Evolutionary conservation across 2,888 invertebrate species (phyloP), one percentile per base, ranked within the genome.

Genomic region (Orthosia gothica): DNA sequence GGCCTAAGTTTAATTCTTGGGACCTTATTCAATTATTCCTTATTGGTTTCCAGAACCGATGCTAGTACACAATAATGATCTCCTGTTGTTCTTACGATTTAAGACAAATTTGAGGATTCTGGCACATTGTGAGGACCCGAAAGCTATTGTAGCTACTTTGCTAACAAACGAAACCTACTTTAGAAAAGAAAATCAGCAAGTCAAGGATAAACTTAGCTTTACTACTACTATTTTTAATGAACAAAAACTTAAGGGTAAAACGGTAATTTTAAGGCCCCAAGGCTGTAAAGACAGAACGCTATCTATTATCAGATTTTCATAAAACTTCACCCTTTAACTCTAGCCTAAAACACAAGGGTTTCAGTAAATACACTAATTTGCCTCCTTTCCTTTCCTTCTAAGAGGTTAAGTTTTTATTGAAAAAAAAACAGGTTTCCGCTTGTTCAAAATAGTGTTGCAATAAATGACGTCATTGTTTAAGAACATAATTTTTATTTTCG

Each of bases 391-490:
- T 50, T n/a, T 3, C 26, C 26, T 26, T 26, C n/a, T n/a, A 45
- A 3, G 16, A 9, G 7, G 9, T 11, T 2, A 15, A 2, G 5
- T 40, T 45, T 67, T 32, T n/a, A 26, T 12, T 65, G 32, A 23
- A 32, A 16, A 20, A 13, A 9, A 12, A 16, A 68, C 77, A 40
- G 23, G 50, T 49, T 12, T 23, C 15, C 20, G 0, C 49, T 32
- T 50, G 49, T 70, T 15, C 5, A 55, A 26, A 58, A 62, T 26
- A 49, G 2, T 64, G 49, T 65, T 79, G 80, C 73, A 73, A 79
- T 61, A n/a, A 15, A 65, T 79, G 79, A 61, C 59, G 79, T 79
- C 13, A 79, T 32, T 47, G n/a, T 49, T 32, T 40, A 15, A 20
- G 13, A 67, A n/a, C 15, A 13, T 54, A 54, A 61, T 77, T 59